Base-by-base conservation (phyloP, 2,797 vertebrate species). In the Ataeniobius toweri region DNA sequence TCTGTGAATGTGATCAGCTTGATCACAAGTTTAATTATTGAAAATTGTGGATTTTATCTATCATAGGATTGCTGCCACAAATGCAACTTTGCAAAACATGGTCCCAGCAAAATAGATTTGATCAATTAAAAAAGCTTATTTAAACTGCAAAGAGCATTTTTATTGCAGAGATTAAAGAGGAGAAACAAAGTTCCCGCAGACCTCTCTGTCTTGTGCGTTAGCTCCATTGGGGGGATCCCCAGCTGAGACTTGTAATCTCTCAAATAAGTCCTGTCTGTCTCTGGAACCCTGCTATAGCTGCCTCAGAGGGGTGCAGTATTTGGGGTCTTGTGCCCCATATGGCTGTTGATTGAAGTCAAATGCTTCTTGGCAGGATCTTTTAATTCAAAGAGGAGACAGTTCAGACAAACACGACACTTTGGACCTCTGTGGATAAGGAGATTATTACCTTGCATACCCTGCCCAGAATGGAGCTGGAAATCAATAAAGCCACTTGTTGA, bases 331-430 rank as follows among this genome's bases (percentile, higher is more conserved):
- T 55, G 1, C 22, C 22, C 53, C 2, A 9, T 24, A 22, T 39
- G 65, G 22, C 65, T 44, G 65, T n/a, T 41, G 46, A 26, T 41
- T 46, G 9, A 68, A 72, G 26, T 5, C 5, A n/a, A 39, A 16
- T 41, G 16, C 36, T 41, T 10, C 26, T 31, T 56, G 20, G 20
- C 22, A 6, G 51, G 31, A 39, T 72, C 50, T 72, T 36, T 51
- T 55, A 41, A 31, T 18, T 18, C 48, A 36, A 71, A 31, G 26
- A 28, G 8, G 16, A 18, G 36, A 46, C 5, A 69, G 41, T 24
- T 46, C 41, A 46, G 67, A 69, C 67, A 69, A 69, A 69, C 67
- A 69, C n/a, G 20, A 69, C 41, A 69, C 67, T 26, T 36, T 24
- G 41, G 71, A 13, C 13, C 10, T n/a, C 28, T 5, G 6, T 10